Base-by-base conservation (phyloP, 2,888 invertebrate species). In the Serripes groenlandicus region DNA sequence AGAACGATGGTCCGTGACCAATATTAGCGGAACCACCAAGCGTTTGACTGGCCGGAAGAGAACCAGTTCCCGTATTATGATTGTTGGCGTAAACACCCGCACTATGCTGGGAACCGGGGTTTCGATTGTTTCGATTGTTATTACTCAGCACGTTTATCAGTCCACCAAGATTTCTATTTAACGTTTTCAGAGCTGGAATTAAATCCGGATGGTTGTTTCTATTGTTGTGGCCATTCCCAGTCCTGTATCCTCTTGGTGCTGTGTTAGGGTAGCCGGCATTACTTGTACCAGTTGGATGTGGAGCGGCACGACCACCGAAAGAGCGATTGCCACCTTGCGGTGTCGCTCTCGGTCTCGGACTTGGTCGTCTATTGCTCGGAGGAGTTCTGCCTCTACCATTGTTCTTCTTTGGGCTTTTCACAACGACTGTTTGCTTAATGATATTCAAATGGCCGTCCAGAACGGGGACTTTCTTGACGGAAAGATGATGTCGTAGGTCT, bases 111-210 rank as follows among this genome's bases (percentile, higher is more conserved):
- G 62, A n/a, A 18, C 30, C 30, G 30, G 23, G 60, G 23, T 56
- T 21, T 7, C 34, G 34, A 21, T 32, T 18, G n/a, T 32, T 34
- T 34, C 3, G 34, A 3, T 34, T 34, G 1, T n/a, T 7, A 15
- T n/a, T 34, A 15, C 34, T 32, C 5, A 62, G n/a, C 11, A n/a
- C 62, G n/a, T 62, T 34, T 34, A 62, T 21, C 1, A 62, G 34
- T 34, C 62, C 62, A n/a, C 62, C 62, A 2, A 62, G 62, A n/a
- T 62, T 62, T 62, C 34, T 28, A n/a, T 62, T 62, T 34, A 62
- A 32, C 3, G 62, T 32, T 5, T 32, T 34, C 34, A 62, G 34
- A 34, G 62, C 62, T 5, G 62, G 62, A 32, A 62, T n/a, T n/a
- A 62, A 34, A 11, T 32, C 11, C 21, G 62, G 62, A 30, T 62